A percentile compares a stretch with the other conserved stretches of the same genome.
These are phyloP conservation scores for Chrysina gloriosa DNA, from an alignment of 2,888 invertebrate genomes.

Conservation along the genomic window DNA sequence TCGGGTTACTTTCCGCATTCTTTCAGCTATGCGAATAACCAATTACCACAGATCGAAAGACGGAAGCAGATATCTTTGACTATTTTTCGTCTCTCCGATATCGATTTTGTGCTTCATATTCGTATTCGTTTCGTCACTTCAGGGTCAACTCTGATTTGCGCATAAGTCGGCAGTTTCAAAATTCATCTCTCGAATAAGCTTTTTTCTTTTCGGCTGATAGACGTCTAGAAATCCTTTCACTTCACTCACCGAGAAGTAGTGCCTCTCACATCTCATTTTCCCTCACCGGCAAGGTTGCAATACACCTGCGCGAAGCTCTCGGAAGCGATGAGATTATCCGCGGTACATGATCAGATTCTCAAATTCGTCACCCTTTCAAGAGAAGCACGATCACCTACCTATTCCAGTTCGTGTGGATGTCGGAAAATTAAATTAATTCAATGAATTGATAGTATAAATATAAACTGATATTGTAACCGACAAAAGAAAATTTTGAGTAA, in stretches of 20 bases:
- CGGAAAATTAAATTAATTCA: neutral
- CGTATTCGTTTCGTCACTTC: too few species aligned
- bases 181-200: too few species aligned
- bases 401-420: neutral
- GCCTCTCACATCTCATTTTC: neutral
- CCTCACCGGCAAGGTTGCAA: neutral
- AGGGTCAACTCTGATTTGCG: too few species aligned
- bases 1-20: neutral
- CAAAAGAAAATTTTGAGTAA: neutral
- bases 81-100: too few species aligned
- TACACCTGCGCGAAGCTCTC: constrained; percentile 20
- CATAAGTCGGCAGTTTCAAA: too few species aligned
- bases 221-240: too few species aligned
- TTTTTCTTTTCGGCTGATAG: too few species aligned
- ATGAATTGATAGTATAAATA: neutral
- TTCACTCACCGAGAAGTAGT: neutral
- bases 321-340: constrained; percentile 40
- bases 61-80: too few species aligned
- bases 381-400: neutral
- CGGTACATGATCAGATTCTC: constrained; percentile 45
- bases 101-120: too few species aligned
- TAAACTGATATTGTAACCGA: neutral
- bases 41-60: too few species aligned
- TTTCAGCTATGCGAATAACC: too few species aligned
- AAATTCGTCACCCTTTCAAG: constrained; percentile 32